Conservation (phyloP, 2,113 vertebrate genomes). For the Uropsilus gracilis region DNA sequence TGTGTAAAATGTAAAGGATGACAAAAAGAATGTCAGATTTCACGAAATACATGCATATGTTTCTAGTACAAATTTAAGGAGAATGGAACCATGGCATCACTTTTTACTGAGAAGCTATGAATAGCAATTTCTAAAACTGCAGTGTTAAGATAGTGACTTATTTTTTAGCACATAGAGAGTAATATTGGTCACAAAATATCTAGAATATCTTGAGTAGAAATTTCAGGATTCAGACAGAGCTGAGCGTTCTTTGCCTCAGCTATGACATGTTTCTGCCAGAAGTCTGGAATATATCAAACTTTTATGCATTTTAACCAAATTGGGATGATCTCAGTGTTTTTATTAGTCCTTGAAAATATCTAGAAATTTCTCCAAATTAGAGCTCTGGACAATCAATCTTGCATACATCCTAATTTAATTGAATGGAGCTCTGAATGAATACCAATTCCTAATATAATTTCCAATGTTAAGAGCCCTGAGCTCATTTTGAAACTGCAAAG, state of each 20-base stretch:
- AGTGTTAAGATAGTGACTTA: not conserved
- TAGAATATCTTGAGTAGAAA: not conserved
- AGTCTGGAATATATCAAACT: not conserved
- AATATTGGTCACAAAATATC: not conserved
- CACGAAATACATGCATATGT: not conserved
- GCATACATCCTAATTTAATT: slow-evolving; percentile 3
- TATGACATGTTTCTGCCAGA: not conserved
- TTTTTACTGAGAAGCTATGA: not conserved
- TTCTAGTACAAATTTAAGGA: not conserved
- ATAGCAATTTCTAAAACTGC: not conserved
- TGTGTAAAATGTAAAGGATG: not conserved
- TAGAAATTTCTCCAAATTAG: slow-evolving; percentile 17
- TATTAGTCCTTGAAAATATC: slow-evolving; percentile 10
- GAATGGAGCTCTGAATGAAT: not conserved
- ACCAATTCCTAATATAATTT: slow-evolving; percentile 45
- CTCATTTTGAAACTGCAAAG: slow-evolving; percentile 18
- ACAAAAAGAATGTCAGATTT: not conserved
- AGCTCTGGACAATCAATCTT: not conserved
- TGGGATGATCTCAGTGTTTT: slow-evolving; percentile 4
- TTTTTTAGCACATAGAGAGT: not conserved
- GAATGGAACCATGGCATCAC: not conserved
- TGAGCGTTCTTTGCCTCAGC: not conserved
- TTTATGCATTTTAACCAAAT: not conserved
- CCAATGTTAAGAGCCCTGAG: not conserved
- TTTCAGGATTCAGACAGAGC: not conserved